These are phyloP conservation scores for Ophion ventricosus DNA, from an alignment of 2,888 invertebrate genomes.

Conservation along the genomic window DNA sequence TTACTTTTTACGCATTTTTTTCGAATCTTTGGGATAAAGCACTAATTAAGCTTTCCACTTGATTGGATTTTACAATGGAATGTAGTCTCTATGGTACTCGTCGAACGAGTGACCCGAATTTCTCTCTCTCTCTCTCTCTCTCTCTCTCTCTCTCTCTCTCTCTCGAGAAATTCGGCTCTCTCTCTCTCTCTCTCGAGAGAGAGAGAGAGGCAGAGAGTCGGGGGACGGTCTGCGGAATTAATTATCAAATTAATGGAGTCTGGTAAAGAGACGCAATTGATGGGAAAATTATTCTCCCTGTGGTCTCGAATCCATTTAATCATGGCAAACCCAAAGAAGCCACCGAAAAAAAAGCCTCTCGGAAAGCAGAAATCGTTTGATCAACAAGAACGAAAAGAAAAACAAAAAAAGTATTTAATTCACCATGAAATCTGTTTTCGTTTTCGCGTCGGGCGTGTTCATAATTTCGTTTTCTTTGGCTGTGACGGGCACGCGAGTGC, in stretches of 20 bases:
- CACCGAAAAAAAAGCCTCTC: neutral
- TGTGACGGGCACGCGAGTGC: slow-evolving; percentile 12
- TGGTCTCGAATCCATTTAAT: too few relatives aligned
- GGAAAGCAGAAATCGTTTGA: too few relatives aligned
- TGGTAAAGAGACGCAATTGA: neutral
- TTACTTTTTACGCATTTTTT: too few relatives aligned
- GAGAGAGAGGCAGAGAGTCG: neutral
- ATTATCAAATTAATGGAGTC: slow-evolving; percentile 20
- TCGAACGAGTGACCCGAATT: slow-evolving; percentile 46
- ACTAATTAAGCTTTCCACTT: too few relatives aligned
- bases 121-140: too few relatives aligned
- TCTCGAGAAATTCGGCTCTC: too few relatives aligned
- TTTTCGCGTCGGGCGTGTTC: slow-evolving; percentile 19
- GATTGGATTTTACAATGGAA: too few relatives aligned
- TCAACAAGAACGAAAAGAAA: neutral
- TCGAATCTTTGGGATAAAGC: too few relatives aligned
- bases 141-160: too few relatives aligned
- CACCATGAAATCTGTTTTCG: slow-evolving; percentile 4
- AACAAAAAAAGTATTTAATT: neutral
- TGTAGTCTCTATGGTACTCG: slow-evolving; percentile 15
- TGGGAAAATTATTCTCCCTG: too few relatives aligned
- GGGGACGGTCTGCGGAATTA: neutral
- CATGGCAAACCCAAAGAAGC: too few relatives aligned
- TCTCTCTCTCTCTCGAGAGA: slow-evolving; percentile 35
- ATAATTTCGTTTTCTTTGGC: slow-evolving; percentile 1